A percentile compares a stretch with the other conserved stretches of the same genome.
Evolutionary conservation across 2,113 vertebrate species (phyloP).

Genomic region (Nycticorax nycticorax): DNA sequence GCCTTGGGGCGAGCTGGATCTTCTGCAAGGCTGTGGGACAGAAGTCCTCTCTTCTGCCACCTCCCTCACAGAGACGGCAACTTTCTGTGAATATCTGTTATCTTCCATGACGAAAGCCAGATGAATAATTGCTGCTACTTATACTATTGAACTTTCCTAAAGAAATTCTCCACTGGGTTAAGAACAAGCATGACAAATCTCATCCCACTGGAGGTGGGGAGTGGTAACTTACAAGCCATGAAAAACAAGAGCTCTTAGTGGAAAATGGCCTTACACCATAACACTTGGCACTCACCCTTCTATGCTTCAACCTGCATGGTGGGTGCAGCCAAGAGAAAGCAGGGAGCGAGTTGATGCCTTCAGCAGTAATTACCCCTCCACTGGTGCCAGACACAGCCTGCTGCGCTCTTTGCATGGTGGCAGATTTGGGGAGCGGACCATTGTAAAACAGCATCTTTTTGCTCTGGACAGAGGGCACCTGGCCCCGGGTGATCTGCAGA

Average conservation of each 20-base stretch:
- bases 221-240: background rate
- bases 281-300: background rate
- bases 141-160: background rate
- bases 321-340: background rate
- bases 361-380: background rate
- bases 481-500: background rate
- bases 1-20: background rate
- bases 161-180: conserved; percentile 31
- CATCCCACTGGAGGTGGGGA: background rate
- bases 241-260: background rate
- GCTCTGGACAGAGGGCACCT: background rate
- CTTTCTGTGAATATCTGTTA: background rate
- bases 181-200: conserved; percentile 45
- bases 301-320: background rate
- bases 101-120: conserved; percentile 13
- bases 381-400: background rate
- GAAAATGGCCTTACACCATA: background rate
- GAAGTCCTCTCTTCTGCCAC: background rate
- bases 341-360: background rate
- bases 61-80: background rate
- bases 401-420: accelerated
- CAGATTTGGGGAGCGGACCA: background rate
- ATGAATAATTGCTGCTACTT: conserved; percentile 46
- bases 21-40: accelerated
- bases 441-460: background rate